Conservation (phyloP, 2,888 invertebrate species). For the Ligdia adustata region DNA sequence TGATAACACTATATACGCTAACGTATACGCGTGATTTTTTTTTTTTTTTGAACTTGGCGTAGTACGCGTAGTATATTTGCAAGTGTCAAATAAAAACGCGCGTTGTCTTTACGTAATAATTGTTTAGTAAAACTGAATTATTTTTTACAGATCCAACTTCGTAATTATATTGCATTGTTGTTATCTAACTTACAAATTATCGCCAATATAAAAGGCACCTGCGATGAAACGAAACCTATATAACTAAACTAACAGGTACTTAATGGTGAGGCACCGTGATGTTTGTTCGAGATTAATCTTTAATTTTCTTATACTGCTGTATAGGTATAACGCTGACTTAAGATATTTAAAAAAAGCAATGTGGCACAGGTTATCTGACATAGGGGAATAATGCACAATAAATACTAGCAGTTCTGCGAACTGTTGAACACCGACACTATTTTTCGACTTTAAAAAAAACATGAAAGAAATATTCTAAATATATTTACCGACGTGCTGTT, state of each 20-base stretch:
- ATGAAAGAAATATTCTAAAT: neutral
- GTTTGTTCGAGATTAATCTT: conserved; percentile 30
- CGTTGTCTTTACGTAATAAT: neutral
- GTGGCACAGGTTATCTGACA: no score
- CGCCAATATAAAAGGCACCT: neutral
- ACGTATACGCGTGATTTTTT: no score
- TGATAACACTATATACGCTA: no score
- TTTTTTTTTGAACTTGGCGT: no score
- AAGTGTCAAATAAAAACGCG: no score
- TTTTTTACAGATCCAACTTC: neutral
- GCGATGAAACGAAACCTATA: no score
- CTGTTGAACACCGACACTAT: no score
- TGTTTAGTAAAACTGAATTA: conserved; percentile 3
- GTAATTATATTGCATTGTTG: neutral
- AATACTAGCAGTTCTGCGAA: no score
- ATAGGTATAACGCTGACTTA: neutral
- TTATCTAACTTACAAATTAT: neutral
- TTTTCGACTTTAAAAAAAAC: no score
- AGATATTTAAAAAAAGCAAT: no score
- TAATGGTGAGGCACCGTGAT: conserved; percentile 72
- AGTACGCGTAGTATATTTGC: no score
- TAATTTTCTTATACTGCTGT: neutral
- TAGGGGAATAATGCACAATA: no score
- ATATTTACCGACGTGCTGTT: neutral
- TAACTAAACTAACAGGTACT: conserved; percentile 70